Base-by-base conservation (phyloP, 2,113 vertebrate species). In the Oxyruncus cristatus region DNA sequence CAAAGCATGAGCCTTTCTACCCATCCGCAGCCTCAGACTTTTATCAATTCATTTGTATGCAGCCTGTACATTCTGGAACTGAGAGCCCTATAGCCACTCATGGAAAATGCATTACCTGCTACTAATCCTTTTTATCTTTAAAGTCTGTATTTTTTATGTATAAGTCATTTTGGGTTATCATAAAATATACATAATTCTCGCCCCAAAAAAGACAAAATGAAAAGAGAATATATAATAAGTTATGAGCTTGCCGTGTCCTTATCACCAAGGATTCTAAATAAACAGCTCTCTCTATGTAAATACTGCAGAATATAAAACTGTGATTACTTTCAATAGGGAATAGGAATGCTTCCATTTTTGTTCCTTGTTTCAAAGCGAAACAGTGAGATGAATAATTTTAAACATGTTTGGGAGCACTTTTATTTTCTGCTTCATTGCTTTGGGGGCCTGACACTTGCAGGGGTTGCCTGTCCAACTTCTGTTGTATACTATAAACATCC, bases 61-160 rank as follows among this genome's bases (percentile, higher is more conserved):
- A 98, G 97, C 96, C 92, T 37, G 98, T 97, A 97, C 94, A 92
- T 97, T 97, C 96, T 97, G 94, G 97, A 98, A 98, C 97, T 82
- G 95, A 98, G 98, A 98, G 98, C 98, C 98, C 98, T 98, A 98
- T 98, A 98, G 98, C 98, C 98, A 98, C 98, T 99, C 98, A 98
- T 98, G 98, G 98, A 98, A 98, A 98, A 98, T 98, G 98, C 98
- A 98, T 98, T 98, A 98, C 98, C 98, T 98, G 98, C 95, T 97
- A 98, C 98, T 98, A 99, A 99, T 98, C 98, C 98, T 98, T 98
- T 98, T 98, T 98, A 98, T 98, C 98, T 98, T 98, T 98, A 98
- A 98, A 98, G 98, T 98, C 98, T 98, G 98, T 98, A 98, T 98
- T 98, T 98, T 98, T 98, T 98, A 98, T 98, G 98, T 98, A 98